Evolutionary conservation across 2,797 vertebrate species (phyloP), one percentile per base, ranked within the genome.

Genomic region (Picus viridis): DNA sequence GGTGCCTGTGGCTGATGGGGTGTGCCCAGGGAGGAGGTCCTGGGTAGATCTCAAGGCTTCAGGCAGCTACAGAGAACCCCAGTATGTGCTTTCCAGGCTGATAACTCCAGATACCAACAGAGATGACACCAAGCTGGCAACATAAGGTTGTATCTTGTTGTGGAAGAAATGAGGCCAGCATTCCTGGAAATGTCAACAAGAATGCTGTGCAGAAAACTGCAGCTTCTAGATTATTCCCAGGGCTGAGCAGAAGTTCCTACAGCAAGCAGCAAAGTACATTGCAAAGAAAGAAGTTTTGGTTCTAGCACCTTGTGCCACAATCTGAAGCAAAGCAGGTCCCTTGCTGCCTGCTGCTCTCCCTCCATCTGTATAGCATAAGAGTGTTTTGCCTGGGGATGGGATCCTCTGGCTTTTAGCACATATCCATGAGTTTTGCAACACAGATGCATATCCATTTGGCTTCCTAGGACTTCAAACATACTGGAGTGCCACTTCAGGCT

Each of bases 51-150:
- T 7, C 30, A 69, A 86, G 61, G 69, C 69, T 86, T 68, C 13
- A 24, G 78, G 36, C 41, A 59, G 39, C 67, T 58, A 16, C 64
- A 49, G 34, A 83, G 56, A 71, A n/a, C 45, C 62, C n/a, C 22
- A 45, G 11, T 26, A 16, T 2, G 1, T 0, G 1, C 61, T 78
- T 94, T 86, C 70, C 87, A 61, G 73, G 67, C 83, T 89, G 73
- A 86, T 92, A 83, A 76, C 49, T 89, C 71, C 79, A 81, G 56
- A 67, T 69, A 58, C 87, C 91, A 85, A 69, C 59, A 83, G 51
- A 88, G 39, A 85, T 89, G 72, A 64, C 87, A 92, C 75, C 39
- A 53, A 53, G 63, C 87, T 95, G 91, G 90, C 89, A 91, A 63
- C 4, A 2, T 49, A 41, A 69, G 56, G 53, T 69, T 65, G 56